phyloP scores from a whole-genome alignment of 2,888 invertebrate genomes.

The Catocala fraxini region DNA sequence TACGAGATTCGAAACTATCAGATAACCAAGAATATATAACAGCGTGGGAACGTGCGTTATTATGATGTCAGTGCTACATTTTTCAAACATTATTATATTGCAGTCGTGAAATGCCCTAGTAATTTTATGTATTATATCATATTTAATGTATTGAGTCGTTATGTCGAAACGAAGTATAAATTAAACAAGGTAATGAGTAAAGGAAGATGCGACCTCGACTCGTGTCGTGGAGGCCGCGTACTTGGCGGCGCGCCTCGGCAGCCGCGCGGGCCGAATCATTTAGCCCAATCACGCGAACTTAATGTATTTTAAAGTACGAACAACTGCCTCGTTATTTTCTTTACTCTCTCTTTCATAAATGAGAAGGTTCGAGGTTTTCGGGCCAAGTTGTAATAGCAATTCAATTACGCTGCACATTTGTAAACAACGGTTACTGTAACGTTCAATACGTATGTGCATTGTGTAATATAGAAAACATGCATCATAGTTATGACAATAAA shows the following conservation, averaged over 20 bases:
- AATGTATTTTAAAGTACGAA: conserved; percentile 54
- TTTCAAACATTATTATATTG: conserved; percentile 20
- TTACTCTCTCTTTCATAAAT: conserved; percentile 40
- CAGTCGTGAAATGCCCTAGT: conserved; percentile 34
- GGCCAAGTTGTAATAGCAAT: conserved; percentile 15
- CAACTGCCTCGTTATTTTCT: conserved; percentile 45
- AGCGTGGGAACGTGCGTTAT: conserved; percentile 37
- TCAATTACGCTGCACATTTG: conserved; percentile 15
- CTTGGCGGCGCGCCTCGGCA: conserved; percentile 29
- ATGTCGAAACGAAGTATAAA: conserved; percentile 52
- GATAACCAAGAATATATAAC: conserved; percentile 31
- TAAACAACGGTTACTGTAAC: not conserved
- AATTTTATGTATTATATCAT: conserved; percentile 35
- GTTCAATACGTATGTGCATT: too few relatives aligned
- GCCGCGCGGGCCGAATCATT: conserved; percentile 52
- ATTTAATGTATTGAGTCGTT: conserved; percentile 26
- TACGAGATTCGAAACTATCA: conserved; percentile 26
- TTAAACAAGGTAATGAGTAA: conserved; percentile 63
- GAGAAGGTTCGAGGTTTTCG: conserved; percentile 10
- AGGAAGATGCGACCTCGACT: conserved; percentile 76
- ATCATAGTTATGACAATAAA: too few relatives aligned
- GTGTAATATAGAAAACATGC: too few relatives aligned
- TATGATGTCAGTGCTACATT: conserved; percentile 29
- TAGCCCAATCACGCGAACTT: conserved; percentile 61
- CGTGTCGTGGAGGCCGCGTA: conserved; percentile 62